Conservation (phyloP, 2,113 vertebrate genomes). For the Epinephelus moara region DNA sequence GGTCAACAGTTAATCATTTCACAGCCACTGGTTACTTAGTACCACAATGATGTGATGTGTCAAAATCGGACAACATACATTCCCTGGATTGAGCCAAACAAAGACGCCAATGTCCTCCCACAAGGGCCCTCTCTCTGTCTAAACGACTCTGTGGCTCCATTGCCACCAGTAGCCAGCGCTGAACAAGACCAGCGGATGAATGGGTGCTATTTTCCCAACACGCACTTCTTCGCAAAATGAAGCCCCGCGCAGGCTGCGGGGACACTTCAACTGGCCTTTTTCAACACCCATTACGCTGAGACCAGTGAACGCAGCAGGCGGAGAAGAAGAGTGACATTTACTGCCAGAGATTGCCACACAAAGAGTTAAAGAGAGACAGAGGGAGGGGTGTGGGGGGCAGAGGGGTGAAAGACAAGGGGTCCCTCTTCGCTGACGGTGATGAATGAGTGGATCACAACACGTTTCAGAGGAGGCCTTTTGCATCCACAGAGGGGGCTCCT, state of each 20-base stretch:
- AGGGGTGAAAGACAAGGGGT: constrained; percentile 74
- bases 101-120: constrained; percentile 78
- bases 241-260: constrained; percentile 68
- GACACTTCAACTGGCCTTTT: constrained; percentile 79
- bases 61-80: constrained; percentile 80
- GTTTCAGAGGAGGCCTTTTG: constrained; percentile 69
- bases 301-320: constrained; percentile 46
- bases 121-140: constrained; percentile 75
- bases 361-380: constrained; percentile 70
- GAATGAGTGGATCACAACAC: constrained; percentile 80
- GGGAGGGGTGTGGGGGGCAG: constrained; percentile 8
- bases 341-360: constrained; percentile 64
- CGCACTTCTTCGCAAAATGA: constrained; percentile 75
- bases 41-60: constrained; percentile 73
- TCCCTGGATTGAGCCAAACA: constrained; percentile 74
- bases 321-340: constrained; percentile 67
- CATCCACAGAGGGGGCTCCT: constrained; percentile 71
- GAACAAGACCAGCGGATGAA: constrained; percentile 77
- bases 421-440: constrained; percentile 75
- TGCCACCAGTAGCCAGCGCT: constrained; percentile 72
- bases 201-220: constrained; percentile 78
- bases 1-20: constrained; percentile 74
- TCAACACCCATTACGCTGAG: constrained; percentile 70
- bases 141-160: constrained; percentile 74
- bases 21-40: constrained; percentile 68